Base-by-base conservation (phyloP, 2,113 vertebrate species). In the Oostethus manadensis region DNA sequence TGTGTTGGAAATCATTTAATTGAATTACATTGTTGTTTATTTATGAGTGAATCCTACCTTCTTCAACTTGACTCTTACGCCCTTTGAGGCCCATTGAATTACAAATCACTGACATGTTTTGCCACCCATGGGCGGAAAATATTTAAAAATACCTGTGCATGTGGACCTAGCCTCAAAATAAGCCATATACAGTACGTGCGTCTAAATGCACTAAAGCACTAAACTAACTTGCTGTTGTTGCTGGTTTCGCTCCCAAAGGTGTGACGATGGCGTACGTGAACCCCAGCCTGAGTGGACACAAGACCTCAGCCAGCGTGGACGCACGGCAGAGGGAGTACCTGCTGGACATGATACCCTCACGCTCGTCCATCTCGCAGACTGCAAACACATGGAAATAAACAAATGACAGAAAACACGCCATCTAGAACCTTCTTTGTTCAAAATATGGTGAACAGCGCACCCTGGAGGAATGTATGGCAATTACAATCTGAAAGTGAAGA, bases 311-410 rank as follows among this genome's bases (percentile, higher is more conserved):
- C 0, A 83, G 91, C 0, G 90, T 93, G 0, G 93, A 96, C 65
- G 94, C 97, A 47, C 94, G 96, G 66, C 96, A 98, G 87, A 93
- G 96, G 53, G 96, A 98, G 70, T 97, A 96, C 80, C 95, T 99
- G 68, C 90, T 98, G 77, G 94, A 96, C 86, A 97, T 98, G 95
- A 96, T 98, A 75, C 96, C 96, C 38, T 94, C 96, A 4, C 92
- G 94, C 62, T 94, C 95, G 60, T 94, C 94, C 49, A 92, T 97
- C 83, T 93, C 93, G 80, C 96, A 98, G 76, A 92, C 94, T 0
- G 92, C 97, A 86, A 93, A 90, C 77, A 83, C 94, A 7, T 99
- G 96, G 96, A 99, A 99, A 91, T 98, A 92, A 90, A 58, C 4
- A 70, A 61, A 62, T 10, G 38, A 21, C 33, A 68, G 51, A 62